Base-by-base conservation (phyloP, 2,888 invertebrate genomes). In the Crepidodera aurea region DNA sequence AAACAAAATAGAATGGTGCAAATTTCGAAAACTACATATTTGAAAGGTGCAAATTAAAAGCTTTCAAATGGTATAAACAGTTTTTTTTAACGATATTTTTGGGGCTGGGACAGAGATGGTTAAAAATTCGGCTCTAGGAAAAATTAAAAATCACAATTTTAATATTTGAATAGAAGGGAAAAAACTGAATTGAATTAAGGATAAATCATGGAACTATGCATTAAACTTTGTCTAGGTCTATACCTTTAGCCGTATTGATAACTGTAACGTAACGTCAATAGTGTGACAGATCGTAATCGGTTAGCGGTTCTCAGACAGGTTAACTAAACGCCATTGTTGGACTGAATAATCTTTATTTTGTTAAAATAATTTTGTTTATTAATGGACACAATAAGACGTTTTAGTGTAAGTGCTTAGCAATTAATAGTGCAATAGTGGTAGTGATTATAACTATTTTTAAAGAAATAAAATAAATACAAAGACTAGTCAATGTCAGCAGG, bases 401-500 rank as follows among this genome's bases (percentile, higher is more conserved):
- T 65, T 68, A 71, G 74, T 75, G 73, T 73, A 68, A 69, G 74
- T 73, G 75, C 62, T 66, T 63, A 61, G 58, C 60, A 67, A 69
- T 67, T 70, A 67, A 70, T 73, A 72, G 79, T 79, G 79, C 75
- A 75, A 74, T 76, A 76, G 75, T 76, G 74, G 65, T 62, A 65
- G 69, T 73, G 68, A 66, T 69, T 75, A 67, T 70, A 59, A 65
- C 72, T 75, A 73, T 76, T 71, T 75, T 74, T 69, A 65, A 68
- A 76, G 74, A 76, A 75, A 73, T 83, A 80, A 83, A 81, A 83
- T 81, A 78, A 75, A 78, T 83, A 84, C 83, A 85, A 86, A 86
- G 84, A 85, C 84, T 86, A 84, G 89, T 89, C 89, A 89, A 92
- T 92, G 92, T 92, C 91, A 90, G 89, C 92, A 90, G 90, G 91